Evolutionary conservation across 2,113 vertebrate species (phyloP), one percentile per base, ranked within the genome.

Genomic region (Paradisaea rubra): DNA sequence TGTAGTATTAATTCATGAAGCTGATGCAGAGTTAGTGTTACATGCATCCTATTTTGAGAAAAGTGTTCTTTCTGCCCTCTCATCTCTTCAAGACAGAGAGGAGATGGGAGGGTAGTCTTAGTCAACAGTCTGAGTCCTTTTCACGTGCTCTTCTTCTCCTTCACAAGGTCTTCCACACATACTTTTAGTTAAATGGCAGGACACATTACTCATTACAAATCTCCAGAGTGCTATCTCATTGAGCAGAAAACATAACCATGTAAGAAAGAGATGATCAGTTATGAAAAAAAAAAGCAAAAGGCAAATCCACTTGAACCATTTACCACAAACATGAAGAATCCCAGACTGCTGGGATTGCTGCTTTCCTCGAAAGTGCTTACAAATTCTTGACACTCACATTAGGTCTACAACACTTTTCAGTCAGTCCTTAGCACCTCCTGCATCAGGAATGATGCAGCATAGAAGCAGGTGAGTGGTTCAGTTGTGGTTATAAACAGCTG

Each of bases 291-390:
- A 3, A 54, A 77, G 4, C 3, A 59, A 54, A 80, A 52, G 8
- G 6, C 44, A 80, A 81, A 89, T 41, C 10, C 1, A 31, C 9
- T 45, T 63, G 27, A 73, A 66, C 9, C 20, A 56, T 47, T 90
- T 70, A 56, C 7, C 8, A 20, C 3, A 54, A 57, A 37, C 19
- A 25, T 1, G 16, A 69, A 59, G 25, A 81, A 50, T 31, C 27
- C 5, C 6, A 28, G 7, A 64, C 13, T 22, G 2, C 2, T 44
- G 4, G 2, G 3, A 60, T 70, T 50, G 3, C 7, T n/a, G 15
- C 22, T 83, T 77, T 93, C 42, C 15, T 59, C 53, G 44, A 19
- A 77, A 56, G 30, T 4, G 2, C 7, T 31, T 31, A 4, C 42
- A 59, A 22, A 12, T 78, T 50, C 28, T 74, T 80, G 7, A 54